Conservation (phyloP, 2,888 invertebrate genomes). For the Leptura quadrifasciata region DNA sequence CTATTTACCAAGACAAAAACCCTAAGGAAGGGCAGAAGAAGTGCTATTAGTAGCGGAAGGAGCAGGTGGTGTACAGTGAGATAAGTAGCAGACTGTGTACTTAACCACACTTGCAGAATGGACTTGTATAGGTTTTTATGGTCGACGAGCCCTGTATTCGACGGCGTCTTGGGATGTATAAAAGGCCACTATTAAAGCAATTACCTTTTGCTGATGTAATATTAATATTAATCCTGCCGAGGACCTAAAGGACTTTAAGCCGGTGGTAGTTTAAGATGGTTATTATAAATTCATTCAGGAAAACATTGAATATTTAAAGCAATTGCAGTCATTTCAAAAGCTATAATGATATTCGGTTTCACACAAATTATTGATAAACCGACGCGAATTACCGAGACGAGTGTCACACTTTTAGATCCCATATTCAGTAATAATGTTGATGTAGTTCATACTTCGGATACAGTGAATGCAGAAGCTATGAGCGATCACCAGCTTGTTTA, state of each 20-base stretch:
- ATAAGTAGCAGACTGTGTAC: constrained; percentile 57
- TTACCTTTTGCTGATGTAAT: neutral
- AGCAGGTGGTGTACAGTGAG: constrained; percentile 64
- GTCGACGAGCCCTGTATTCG: constrained; percentile 15
- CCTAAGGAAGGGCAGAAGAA: constrained; percentile 61
- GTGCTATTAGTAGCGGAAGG: constrained; percentile 58
- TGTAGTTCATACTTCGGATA: no score
- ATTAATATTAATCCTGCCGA: neutral
- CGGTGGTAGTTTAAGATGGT: no score
- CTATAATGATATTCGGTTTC: no score
- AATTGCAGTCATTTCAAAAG: no score
- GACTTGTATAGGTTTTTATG: constrained; percentile 27
- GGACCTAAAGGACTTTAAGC: neutral
- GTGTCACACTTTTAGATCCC: no score
- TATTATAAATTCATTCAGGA: no score
- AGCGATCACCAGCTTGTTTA: no score
- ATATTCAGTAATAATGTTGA: no score
- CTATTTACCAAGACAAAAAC: constrained; percentile 65
- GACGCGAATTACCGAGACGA: no score
- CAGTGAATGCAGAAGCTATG: no score
- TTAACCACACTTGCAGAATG: constrained; percentile 55
- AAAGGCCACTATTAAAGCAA: neutral
- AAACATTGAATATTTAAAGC: no score
- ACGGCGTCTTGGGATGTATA: constrained; percentile 6
- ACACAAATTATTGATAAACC: no score